Evolutionary conservation across 2,113 vertebrate genomes (phyloP).

Genomic region (Perognathus longimembris): DNA sequence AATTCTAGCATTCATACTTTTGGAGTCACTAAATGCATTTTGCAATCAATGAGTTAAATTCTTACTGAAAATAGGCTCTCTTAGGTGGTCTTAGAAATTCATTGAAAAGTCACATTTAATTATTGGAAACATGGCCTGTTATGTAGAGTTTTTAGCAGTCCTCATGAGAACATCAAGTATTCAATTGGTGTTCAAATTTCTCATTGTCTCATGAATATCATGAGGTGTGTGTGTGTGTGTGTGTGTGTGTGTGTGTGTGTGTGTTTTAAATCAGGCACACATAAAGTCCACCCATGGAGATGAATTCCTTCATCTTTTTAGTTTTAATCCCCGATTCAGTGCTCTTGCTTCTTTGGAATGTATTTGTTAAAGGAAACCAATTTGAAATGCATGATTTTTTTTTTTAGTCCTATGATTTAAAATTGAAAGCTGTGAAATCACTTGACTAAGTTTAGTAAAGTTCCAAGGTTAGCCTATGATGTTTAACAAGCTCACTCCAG

Average conservation of each 20-base stretch:
- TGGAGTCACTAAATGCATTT: background rate
- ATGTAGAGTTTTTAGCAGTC: background rate
- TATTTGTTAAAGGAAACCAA: background rate
- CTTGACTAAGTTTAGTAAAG: slow-evolving; percentile 12
- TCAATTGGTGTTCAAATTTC: background rate
- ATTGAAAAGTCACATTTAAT: background rate
- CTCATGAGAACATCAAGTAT: background rate
- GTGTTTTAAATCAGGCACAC: background rate
- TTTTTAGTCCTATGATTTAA: background rate
- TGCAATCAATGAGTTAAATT: background rate
- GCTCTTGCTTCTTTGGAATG: background rate
- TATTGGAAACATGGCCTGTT: background rate
- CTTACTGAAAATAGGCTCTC: background rate
- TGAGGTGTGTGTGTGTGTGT: background rate
- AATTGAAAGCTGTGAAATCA: slow-evolving; percentile 9
- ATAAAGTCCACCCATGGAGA: background rate
- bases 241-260: no score
- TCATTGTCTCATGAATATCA: background rate
- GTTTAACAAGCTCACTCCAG: background rate
- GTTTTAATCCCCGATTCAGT: background rate
- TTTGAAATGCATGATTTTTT: slow-evolving; percentile 5
- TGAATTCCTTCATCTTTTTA: background rate
- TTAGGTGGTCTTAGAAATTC: slow-evolving; percentile 12
- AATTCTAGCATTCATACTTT: background rate
- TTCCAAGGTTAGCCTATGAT: background rate